Conservation (phyloP, 2,888 invertebrate species). For the Entomobrya multifasciata region DNA sequence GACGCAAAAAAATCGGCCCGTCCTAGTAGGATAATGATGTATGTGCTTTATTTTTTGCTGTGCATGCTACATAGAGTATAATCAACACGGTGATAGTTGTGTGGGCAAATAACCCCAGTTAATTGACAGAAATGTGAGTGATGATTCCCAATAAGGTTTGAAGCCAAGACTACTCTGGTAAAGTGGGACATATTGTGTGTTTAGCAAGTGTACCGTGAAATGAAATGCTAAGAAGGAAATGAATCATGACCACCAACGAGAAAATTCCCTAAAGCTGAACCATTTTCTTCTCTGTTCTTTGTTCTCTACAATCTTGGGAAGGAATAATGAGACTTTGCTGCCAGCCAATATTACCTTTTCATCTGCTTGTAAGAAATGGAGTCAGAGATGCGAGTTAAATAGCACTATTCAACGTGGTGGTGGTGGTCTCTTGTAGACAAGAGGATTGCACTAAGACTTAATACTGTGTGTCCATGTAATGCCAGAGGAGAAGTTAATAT, state of each 20-base stretch:
- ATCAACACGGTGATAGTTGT: not conserved
- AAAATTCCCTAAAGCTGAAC: conserved; percentile 15
- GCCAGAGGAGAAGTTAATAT: conserved; percentile 14
- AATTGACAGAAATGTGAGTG: conserved; percentile 69
- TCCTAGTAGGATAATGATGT: not conserved
- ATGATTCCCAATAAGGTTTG: conserved; percentile 54
- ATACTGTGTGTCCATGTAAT: too few species aligned
- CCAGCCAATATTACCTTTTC: not conserved
- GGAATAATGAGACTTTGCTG: conserved; percentile 5
- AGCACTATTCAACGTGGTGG: too few species aligned
- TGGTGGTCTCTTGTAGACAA: too few species aligned
- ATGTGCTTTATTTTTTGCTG: not conserved
- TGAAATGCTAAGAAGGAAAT: conserved; percentile 65
- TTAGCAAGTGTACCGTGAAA: conserved; percentile 61
- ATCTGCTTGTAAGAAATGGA: too few species aligned
- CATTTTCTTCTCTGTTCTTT: conserved; percentile 10
- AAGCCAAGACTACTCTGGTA: conserved; percentile 14
- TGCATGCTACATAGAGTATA: not conserved
- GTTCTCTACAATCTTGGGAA: not conserved
- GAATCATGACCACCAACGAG: conserved; percentile 59
- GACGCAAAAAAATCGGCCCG: not conserved
- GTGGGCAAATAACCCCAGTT: conserved; percentile 43
- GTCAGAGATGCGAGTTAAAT: too few species aligned
- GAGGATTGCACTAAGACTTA: too few species aligned
- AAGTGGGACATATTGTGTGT: conserved; percentile 58